These are phyloP conservation scores for Aproaerema taeniolella DNA, from an alignment of 2,888 invertebrate genomes.

Conservation along the genomic window DNA sequence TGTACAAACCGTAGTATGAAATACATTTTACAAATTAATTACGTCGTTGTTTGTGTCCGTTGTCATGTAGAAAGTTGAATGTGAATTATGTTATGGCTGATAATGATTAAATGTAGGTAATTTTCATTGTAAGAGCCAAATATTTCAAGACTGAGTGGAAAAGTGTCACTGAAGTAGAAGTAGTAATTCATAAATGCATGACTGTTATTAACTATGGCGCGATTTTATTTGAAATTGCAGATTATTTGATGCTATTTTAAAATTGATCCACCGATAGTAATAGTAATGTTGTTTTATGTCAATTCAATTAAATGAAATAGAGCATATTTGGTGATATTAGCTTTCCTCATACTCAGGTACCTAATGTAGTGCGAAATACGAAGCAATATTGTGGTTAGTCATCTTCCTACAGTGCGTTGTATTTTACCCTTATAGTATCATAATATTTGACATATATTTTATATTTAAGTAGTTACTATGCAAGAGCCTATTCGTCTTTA, in stretches of 20 bases:
- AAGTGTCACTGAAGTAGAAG: conserved; percentile 47
- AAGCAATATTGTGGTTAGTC: conserved; percentile 14
- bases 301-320: background rate
- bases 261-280: too few relatives aligned
- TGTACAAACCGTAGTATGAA: conserved; percentile 46
- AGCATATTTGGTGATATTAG: background rate
- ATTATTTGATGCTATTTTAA: too few relatives aligned
- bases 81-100: conserved; percentile 33
- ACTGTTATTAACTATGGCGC: background rate
- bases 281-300: too few relatives aligned
- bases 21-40: too few relatives aligned
- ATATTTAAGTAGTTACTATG: conserved; percentile 32
- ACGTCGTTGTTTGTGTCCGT: too few relatives aligned
- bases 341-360: conserved; percentile 7
- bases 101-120: conserved; percentile 30
- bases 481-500: conserved; percentile 49
- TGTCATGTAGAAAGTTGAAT: too few relatives aligned
- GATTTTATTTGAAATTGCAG: too few relatives aligned
- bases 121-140: conserved; percentile 73
- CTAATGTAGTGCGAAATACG: background rate
- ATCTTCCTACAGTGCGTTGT: conserved; percentile 11
- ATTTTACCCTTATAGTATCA: conserved; percentile 4
- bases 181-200: conserved; percentile 23
- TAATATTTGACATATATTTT: conserved; percentile 32
- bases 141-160: conserved; percentile 71